Evolutionary conservation across 2,888 invertebrate species (phyloP), one percentile per base, ranked within the genome.

Genomic region (Sesia bembeciformis): DNA sequence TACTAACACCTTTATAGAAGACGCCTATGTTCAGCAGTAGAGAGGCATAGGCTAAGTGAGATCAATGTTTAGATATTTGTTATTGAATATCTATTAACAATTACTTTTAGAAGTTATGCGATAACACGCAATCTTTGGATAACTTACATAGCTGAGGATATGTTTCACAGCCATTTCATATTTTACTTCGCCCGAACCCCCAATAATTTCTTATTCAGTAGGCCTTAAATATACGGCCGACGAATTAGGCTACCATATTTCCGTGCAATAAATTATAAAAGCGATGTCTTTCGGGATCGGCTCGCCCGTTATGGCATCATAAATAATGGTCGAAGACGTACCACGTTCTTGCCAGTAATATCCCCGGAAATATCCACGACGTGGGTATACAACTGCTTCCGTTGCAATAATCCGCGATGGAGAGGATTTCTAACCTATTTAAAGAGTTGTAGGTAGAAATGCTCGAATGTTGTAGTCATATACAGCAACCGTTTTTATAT

Each of bases 211-310:
- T 59, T 59, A 58, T 70, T 63, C 68, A 71, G 67, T 68, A 65
- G 63, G 69, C 70, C 72, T 71, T 70, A 77, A 82, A 78, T 79
- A 78, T 79, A 79, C 69, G 71, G 65, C 64, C 65, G 70, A 74
- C 72, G 78, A 84, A 84, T 84, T 84, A 79, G 76, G 76, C 71
- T 65, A 71, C 72, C 74, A 81, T 81, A 84, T 83, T 83, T 79
- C 74, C 76, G 62, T 60, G 68, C 70, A 71, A 80, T 85, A 84
- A 83, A 79, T 85, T 83, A 79, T 78, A 76, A 77, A 78, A 79
- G 76, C 76, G 76, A 78, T 76, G 78, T 78, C 76, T 75, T 75
- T 70, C 57, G 72, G 76, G 74, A 72, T 73, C 69, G 79, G 70
- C 66, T 68, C 57, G 70, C 62, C 66, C 70, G 70, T 73, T 74